Evolutionary conservation across 2,888 invertebrate genomes (phyloP).

Genomic region (Teinopalpus imperialis): DNA sequence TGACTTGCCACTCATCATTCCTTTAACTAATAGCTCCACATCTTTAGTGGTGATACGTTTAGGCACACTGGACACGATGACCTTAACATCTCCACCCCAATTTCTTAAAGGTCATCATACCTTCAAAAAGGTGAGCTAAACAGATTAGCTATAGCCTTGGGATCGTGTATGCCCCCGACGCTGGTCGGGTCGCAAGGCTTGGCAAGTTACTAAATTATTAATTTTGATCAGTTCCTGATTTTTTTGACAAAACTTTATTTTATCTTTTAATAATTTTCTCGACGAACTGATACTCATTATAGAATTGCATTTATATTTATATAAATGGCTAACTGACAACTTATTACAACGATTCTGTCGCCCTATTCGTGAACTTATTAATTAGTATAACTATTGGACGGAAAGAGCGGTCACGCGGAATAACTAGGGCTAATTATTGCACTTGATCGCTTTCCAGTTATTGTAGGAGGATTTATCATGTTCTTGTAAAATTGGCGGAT

Average conservation of each 20-base stretch:
- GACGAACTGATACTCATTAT: background rate
- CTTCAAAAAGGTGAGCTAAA: background rate
- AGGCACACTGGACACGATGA: background rate
- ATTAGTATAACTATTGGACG: too few relatives aligned
- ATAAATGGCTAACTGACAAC: too few relatives aligned
- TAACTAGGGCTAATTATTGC: too few relatives aligned
- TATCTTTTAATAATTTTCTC: background rate
- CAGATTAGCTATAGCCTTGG: background rate
- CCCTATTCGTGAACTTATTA: too few relatives aligned
- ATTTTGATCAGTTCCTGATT: conserved; percentile 1
- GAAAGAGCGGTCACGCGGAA: too few relatives aligned
- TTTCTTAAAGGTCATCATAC: background rate
- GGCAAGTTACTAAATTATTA: background rate
- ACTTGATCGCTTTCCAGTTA: too few relatives aligned
- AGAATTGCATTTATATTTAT: too few relatives aligned
- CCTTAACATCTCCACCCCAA: background rate
- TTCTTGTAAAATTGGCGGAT: too few relatives aligned
- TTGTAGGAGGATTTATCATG: too few relatives aligned
- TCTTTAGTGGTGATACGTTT: conserved; percentile 1
- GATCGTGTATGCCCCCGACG: background rate
- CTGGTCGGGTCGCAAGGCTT: background rate
- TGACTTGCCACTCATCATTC: conserved; percentile 2
- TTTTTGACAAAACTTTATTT: conserved; percentile 3
- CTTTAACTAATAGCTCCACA: background rate
- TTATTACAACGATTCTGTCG: too few relatives aligned